Base-by-base conservation (phyloP, 2,888 invertebrate genomes). In the Leptinotarsa tumamoca region DNA sequence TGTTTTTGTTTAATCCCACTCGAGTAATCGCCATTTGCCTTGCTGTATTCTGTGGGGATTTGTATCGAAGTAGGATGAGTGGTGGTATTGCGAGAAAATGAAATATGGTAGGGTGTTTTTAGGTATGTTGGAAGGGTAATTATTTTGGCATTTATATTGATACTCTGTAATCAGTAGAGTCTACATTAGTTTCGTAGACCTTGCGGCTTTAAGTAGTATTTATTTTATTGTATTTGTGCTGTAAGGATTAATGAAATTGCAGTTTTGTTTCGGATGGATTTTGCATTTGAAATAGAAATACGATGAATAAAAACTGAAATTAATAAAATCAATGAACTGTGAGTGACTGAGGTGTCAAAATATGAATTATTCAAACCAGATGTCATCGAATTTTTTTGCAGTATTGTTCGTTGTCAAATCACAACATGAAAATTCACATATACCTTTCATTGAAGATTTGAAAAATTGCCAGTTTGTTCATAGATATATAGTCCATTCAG, bases 1-100 rank as follows among this genome's bases (percentile, higher is more conserved):
- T 72, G 50, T 71, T 68, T 74, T 67, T 49, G 75, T 75, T 61
- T 72, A 75, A 75, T 75, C 75, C 67, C 49, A 58, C 68, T 75
- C 72, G 75, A 72, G 61, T 72, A 72, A 75, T 75, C 68, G 74
- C 63, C 49, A 43, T 67, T 68, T 50, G 58, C 43, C 58, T 49
- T 63, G 43, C 27, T n/a, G 33, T 63, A 43, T 43, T 43, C 63
- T n/a, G 4, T 33, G 27, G 63, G 43, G 63, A 63, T 63, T 63
- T n/a, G n/a, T 63, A 43, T 63, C 18, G 43, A 33, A 63, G 43
- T 63, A 5, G 63, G 63, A 63, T 43, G n/a, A 17, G 63, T 58
- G 15, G 58, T 58, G 58, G 23, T 14, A 58, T 58, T 23, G 63
- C n/a, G 63, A 63, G 63, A 33, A 63, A 33, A 63, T 43, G n/a